Percentiles rank a stretch among this genome's conserved stretches.
These are phyloP conservation scores for Mionectes olivaceus DNA, from an alignment of 2,797 vertebrate genomes.

Conservation along the genomic window DNA sequence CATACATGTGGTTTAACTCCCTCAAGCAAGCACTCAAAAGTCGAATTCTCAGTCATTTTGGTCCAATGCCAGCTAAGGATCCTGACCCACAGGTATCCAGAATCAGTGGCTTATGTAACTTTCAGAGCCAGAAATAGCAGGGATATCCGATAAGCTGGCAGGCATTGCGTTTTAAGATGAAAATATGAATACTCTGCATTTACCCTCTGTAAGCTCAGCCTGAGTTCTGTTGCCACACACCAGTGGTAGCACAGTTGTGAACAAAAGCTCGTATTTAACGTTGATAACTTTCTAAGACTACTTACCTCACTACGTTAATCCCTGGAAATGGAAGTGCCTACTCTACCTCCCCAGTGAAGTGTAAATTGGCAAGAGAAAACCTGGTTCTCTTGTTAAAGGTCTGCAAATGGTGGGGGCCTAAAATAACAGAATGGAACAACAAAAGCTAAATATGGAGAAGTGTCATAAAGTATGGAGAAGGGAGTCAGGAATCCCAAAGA, in stretches of 20 bases:
- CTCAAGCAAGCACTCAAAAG: slow-evolving; percentile 81
- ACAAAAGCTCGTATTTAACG: not conserved
- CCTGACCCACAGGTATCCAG: slow-evolving; percentile 82
- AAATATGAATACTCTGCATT: slow-evolving; percentile 11
- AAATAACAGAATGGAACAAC: not conserved
- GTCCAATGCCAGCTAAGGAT: slow-evolving; percentile 85
- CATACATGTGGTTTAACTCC: slow-evolving; percentile 81
- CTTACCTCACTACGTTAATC: not conserved
- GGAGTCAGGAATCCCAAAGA: not conserved
- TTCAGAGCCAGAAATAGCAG: slow-evolving; percentile 6
- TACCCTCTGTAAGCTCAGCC: not conserved
- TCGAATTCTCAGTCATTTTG: slow-evolving; percentile 84
- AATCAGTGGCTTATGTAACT: slow-evolving; percentile 15
- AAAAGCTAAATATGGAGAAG: not conserved
- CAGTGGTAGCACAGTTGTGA: not conserved
- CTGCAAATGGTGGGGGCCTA: not conserved
- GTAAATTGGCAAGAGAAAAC: not conserved
- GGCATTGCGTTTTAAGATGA: not conserved
- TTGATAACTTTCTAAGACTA: slow-evolving; percentile 16
- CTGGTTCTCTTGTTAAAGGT: not conserved
- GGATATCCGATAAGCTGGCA: not conserved
- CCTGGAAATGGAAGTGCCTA: not conserved
- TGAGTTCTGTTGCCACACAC: not conserved
- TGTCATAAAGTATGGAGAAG: not conserved
- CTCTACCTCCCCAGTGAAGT: not conserved